Conservation (phyloP, 2,888 invertebrate species). For the Leucophenga montana region DNA sequence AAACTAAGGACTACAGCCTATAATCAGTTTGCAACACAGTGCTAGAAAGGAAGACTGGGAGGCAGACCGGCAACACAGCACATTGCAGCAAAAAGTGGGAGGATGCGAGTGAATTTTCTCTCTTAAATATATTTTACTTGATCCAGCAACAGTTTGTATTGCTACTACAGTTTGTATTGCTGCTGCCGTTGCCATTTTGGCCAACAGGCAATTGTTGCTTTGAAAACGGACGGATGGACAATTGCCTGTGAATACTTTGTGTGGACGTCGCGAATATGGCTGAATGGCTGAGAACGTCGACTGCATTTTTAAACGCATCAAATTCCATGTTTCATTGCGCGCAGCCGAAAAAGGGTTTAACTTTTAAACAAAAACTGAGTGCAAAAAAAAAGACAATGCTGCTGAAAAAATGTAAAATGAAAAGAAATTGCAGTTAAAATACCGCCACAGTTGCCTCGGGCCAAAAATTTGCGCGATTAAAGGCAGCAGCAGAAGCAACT, state of each 20-base stretch:
- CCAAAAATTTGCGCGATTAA: conserved; percentile 29
- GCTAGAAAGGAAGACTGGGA: conserved; percentile 40
- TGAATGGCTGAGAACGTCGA: conserved; percentile 53
- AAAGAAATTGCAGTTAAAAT: conserved; percentile 59
- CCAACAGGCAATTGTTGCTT: conserved; percentile 13
- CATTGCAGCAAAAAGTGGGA: conserved; percentile 67
- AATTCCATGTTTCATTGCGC: conserved; percentile 32
- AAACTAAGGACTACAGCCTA: conserved; percentile 26
- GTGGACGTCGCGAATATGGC: conserved; percentile 29
- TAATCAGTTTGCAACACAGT: conserved; percentile 38
- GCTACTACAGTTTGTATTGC: conserved; percentile 40
- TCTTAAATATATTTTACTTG: conserved; percentile 51
- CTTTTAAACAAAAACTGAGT: background rate
- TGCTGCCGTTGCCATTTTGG: conserved; percentile 32
- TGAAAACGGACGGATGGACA: background rate
- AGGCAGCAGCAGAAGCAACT: conserved; percentile 25
- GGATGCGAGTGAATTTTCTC: conserved; percentile 69
- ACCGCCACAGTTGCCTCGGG: conserved; percentile 27
- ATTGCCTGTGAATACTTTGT: background rate
- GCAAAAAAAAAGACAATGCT: background rate
- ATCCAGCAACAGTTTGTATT: conserved; percentile 34
- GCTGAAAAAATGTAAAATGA: conserved; percentile 52
- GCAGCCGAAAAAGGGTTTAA: conserved; percentile 38
- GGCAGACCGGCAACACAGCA: conserved; percentile 33
- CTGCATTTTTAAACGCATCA: conserved; percentile 62